A percentile compares a stretch with the other conserved stretches of the same genome.
Conservation (phyloP, 2,888 invertebrate genomes). For the Philereme vetulata region DNA sequence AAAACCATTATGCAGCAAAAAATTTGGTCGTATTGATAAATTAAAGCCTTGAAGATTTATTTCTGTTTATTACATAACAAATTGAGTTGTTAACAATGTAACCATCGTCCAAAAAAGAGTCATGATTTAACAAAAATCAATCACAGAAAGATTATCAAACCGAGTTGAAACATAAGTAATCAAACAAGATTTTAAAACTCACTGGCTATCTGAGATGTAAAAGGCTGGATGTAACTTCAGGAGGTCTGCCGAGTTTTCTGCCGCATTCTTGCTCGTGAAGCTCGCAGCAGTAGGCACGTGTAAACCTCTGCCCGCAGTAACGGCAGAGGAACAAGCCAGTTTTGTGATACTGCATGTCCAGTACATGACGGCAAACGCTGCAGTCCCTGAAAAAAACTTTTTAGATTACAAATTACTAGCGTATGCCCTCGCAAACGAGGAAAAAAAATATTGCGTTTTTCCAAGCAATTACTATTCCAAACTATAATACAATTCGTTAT, state of each 20-base stretch:
- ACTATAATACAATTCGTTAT: too few species aligned
- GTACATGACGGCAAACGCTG: slow-evolving; percentile 63
- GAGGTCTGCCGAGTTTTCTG: slow-evolving; percentile 41
- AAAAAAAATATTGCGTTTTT: too few species aligned
- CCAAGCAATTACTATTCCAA: too few species aligned
- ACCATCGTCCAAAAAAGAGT: neutral
- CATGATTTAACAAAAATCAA: neutral
- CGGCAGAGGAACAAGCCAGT: slow-evolving; percentile 55
- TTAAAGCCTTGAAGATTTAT: slow-evolving; percentile 26
- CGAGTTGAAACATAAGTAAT: too few species aligned
- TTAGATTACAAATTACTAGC: too few species aligned
- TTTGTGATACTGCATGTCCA: slow-evolving; percentile 45
- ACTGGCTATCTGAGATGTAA: slow-evolving; percentile 51
- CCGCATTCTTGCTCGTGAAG: slow-evolving; percentile 67
- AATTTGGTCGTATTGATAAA: slow-evolving; percentile 32
- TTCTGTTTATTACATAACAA: slow-evolving; percentile 24
- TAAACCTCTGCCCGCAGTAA: slow-evolving; percentile 67
- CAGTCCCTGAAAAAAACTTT: slow-evolving; percentile 54
- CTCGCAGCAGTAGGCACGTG: slow-evolving; percentile 71
- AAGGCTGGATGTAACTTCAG: slow-evolving; percentile 52
- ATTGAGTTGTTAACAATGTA: slow-evolving; percentile 4
- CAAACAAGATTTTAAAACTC: neutral
- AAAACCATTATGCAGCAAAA: slow-evolving; percentile 51
- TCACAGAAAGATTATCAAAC: neutral
- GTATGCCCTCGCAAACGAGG: too few species aligned